Evolutionary conservation across 1,140 invertebrate species (phyloP).

Genomic region (Doryteuthis pealeii): DNA sequence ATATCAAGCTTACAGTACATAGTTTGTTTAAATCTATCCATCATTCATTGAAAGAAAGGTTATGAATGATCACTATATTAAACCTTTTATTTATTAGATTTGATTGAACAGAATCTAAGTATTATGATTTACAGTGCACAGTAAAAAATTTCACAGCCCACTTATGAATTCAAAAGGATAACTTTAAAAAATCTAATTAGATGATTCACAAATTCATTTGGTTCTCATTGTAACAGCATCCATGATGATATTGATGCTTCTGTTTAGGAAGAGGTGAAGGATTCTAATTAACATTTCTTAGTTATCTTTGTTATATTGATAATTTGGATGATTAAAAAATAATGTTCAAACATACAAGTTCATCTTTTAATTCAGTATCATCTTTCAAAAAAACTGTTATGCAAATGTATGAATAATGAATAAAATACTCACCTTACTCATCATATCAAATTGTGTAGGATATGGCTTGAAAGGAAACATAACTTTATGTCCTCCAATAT

Average conservation of each 20-base stretch:
- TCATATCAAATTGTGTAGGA: slow-evolving; percentile 69
- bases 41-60: too few species aligned
- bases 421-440: slow-evolving; percentile 67
- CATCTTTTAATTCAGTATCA: too few species aligned
- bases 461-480: slow-evolving; percentile 70
- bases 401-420: neutral
- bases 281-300: too few species aligned
- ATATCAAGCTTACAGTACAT: too few species aligned
- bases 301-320: too few species aligned
- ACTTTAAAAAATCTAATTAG: neutral
- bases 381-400: neutral
- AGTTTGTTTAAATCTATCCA: too few species aligned
- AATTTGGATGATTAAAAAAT: too few species aligned
- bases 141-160: neutral
- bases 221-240: too few species aligned
- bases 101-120: neutral
- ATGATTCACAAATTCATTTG: neutral
- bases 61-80: too few species aligned
- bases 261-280: too few species aligned
- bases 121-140: neutral
- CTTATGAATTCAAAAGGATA: neutral
- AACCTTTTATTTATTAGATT: neutral
- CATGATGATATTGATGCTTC: too few species aligned
- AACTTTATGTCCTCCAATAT: slow-evolving; percentile 67
- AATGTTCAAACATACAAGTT: too few species aligned